Evolutionary conservation across 2,888 invertebrate species (phyloP), one percentile per base, ranked within the genome.

Genomic region (Chesias legatella): DNA sequence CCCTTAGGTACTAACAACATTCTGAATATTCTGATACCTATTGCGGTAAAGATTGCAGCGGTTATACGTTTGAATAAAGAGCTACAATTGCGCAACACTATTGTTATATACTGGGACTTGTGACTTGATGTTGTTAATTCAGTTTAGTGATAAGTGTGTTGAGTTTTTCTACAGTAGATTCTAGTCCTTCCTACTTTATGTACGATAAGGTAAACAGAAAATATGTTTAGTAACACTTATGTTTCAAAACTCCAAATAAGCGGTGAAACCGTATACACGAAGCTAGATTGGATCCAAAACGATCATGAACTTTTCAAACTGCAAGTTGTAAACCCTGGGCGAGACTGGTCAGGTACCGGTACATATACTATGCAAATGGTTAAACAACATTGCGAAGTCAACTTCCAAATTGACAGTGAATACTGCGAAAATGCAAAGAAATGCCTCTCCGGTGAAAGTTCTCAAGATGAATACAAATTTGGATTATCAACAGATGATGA

Each of bases 261-360:
- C 4, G 57, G 48, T 1, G 60, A 58, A 41, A 38, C 24, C 1
- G 13, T 72, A 1, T 82, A 77, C 37, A 40, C 63, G 4, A 73
- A 74, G 63, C 22, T 78, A 7, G 2, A 45, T 13, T 84, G 84
- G 82, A 64, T 64, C 45, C 53, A 58, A 7, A 67, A 60, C 47
- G 56, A 60, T 20, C 43, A 43, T 6, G 57, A 66, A 27, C 43
- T 84, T 17, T 83, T 85, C 60, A 47, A 63, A 23, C 66, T 86
- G 8, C 65, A 67, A 53, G 30, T 86, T 8, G 72, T 68, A 49
- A 68, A 71, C 13, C 62, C 63, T 11, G 53, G 62, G 7, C 53
- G 51, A 2, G 58, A 59, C 43, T 82, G 32, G 11, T 45, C 13
- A 17, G 13, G 83, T 83, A 61, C 70, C 0, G 86, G 86, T 0